A percentile compares a stretch with the other conserved stretches of the same genome.
Evolutionary conservation across 2,113 vertebrate genomes (phyloP).

Genomic region (Pongo abelii): DNA sequence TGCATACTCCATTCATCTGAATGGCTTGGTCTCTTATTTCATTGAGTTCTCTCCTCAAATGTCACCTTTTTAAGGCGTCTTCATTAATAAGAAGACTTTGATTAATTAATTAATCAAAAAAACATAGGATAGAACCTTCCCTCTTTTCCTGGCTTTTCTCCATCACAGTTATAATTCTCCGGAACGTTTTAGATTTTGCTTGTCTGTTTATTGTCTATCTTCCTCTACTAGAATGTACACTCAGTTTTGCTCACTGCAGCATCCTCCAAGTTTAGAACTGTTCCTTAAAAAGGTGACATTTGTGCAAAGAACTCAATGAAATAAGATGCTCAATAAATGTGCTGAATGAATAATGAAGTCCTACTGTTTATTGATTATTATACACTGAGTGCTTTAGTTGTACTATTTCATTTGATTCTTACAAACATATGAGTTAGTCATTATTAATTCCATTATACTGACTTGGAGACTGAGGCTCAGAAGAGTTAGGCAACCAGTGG

Average conservation of each 20-base stretch:
- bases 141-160: background rate
- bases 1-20: background rate
- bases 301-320: too few relatives aligned
- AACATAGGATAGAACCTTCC: background rate
- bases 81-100: background rate
- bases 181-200: background rate
- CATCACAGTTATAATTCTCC: background rate
- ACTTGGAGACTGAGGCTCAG: background rate
- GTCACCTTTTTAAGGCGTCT: background rate
- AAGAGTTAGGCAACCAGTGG: background rate
- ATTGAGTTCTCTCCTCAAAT: background rate
- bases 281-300: background rate
- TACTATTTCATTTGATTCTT: background rate
- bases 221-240: background rate
- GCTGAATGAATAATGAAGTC: background rate
- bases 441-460: background rate
- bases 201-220: background rate
- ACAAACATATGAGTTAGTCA: background rate
- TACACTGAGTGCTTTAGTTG: background rate
- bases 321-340: background rate
- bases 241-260: background rate
- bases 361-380: background rate
- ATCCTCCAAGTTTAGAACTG: background rate
- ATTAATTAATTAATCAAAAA: too few relatives aligned
- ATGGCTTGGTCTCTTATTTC: background rate